Base-by-base conservation (phyloP, 1,140 invertebrate species). In the Diprion similis region DNA sequence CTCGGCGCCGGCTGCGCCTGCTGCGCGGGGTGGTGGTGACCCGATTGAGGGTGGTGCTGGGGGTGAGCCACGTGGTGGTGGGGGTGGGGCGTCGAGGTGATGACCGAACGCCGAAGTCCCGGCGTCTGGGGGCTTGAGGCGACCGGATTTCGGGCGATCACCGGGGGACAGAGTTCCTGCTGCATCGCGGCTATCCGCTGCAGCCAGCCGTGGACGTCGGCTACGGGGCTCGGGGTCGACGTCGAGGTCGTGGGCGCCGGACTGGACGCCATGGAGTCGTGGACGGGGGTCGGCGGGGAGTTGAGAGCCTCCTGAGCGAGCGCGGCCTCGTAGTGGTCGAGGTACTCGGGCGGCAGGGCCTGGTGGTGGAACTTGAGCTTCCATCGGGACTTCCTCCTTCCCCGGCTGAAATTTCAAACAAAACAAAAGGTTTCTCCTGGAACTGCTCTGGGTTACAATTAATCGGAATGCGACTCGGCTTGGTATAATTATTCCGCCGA, bases 361-460 rank as follows among this genome's bases (percentile, higher is more conserved):
- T 95, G 94, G 78, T 95, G 94, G 78, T 95, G 94, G 79, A 95
- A 95, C 79, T 95, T 94, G 10, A 95, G 86, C 81, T 95, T 95
- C 89, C 94, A 93, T 75, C 93, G 86, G 64, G 92, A 91, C 83
- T 92, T 92, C 80, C 91, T 90, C 18, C 92, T 87, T 65, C 89
- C 90, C 15, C 92, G 89, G 69, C 86, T 88, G 80, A 15, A 85
- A 87, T 71, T 78, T 77, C 74, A 79, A 67, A 73, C 13, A 64
- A 17, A 65, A 46, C 45, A 46, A 75, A 19, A 10, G 11, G 37
- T 37, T 15, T 48, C 47, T 71, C 13, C 37, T 71, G n/a, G 19
- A 19, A 71, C 11, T n/a, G 37, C 64, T 73, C 70, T 59, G 19
- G 67, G 65, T 70, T 64, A 73, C 19, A 69, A 73, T 69, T 37